Evolutionary conservation across 2,113 vertebrate genomes (phyloP).

Genomic region (Oceanites oceanicus): DNA sequence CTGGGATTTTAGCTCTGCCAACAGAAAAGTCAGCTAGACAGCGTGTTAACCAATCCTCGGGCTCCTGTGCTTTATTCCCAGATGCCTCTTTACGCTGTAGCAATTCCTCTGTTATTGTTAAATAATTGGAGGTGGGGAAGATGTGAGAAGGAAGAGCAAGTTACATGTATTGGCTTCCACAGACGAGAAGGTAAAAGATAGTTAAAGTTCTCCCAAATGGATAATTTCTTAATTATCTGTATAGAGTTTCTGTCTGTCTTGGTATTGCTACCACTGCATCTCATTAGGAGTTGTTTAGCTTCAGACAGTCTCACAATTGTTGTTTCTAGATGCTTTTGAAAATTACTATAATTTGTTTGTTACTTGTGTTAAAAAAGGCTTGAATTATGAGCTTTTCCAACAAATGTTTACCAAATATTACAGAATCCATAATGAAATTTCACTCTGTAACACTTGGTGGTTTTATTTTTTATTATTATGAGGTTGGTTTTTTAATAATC

Average conservation of each 20-base stretch:
- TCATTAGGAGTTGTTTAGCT: conserved; percentile 58
- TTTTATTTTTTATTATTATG: neutral
- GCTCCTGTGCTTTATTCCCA: conserved; percentile 16
- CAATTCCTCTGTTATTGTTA: neutral
- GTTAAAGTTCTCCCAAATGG: conserved; percentile 36
- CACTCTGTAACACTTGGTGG: neutral
- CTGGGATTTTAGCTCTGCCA: conserved; percentile 51
- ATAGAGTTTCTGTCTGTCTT: conserved; percentile 64
- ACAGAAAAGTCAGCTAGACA: conserved; percentile 29
- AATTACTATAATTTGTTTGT: conserved; percentile 65
- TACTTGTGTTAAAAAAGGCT: conserved; percentile 30
- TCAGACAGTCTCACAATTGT: conserved; percentile 37
- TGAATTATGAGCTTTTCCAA: conserved; percentile 32
- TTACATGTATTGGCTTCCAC: neutral
- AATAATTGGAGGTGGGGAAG: conserved; percentile 4
- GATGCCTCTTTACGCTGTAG: neutral
- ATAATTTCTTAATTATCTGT: conserved; percentile 68
- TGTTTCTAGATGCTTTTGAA: conserved; percentile 47
- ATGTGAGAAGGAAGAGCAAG: neutral
- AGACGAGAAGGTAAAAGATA: neutral
- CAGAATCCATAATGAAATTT: conserved; percentile 24
- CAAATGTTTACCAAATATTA: conserved; percentile 11
- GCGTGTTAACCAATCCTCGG: conserved; percentile 13
- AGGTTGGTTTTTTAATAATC: neutral
- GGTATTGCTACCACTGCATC: conserved; percentile 42